Evolutionary conservation across 92 coral and sea anemone species (phyloP).

Genomic region (Epizoanthus rinbou): DNA sequence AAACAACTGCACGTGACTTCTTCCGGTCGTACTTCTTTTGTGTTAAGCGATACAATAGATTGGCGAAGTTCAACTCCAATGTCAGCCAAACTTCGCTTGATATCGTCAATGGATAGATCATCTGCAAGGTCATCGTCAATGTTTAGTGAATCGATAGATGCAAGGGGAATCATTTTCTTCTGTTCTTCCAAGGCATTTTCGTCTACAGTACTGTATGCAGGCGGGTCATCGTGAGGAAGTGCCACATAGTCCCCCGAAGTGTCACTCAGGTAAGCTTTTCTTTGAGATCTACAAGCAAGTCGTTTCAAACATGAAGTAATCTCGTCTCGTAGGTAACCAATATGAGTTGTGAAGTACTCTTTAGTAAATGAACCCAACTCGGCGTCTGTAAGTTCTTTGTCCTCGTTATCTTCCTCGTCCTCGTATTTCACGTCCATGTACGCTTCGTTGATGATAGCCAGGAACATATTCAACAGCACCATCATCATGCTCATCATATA

Average conservation of each 20-base stretch:
- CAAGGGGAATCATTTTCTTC: slow-evolving; percentile 35
- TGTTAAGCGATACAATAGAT: slow-evolving; percentile 40
- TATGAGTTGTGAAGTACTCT: slow-evolving; percentile 45
- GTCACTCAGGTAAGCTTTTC: slow-evolving; percentile 21
- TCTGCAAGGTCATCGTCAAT: slow-evolving; percentile 34
- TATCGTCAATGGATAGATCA: slow-evolving; percentile 42
- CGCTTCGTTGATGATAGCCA: slow-evolving; percentile 73
- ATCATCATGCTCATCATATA: slow-evolving; percentile 65
- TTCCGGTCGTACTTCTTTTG: neutral
- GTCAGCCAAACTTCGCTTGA: slow-evolving; percentile 53
- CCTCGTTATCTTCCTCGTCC: slow-evolving; percentile 20
- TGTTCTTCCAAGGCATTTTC: slow-evolving; percentile 10
- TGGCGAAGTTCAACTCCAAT: slow-evolving; percentile 60
- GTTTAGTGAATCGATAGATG: slow-evolving; percentile 51
- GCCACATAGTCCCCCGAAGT: slow-evolving; percentile 40
- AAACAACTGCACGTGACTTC: neutral
- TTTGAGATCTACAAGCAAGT: slow-evolving; percentile 30
- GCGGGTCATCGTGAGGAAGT: slow-evolving; percentile 44
- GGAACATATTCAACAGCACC: slow-evolving; percentile 67
- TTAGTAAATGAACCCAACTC: slow-evolving; percentile 71
- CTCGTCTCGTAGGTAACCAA: slow-evolving; percentile 51
- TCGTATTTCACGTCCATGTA: slow-evolving; percentile 52
- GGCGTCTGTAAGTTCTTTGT: slow-evolving; percentile 55
- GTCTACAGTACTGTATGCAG: slow-evolving; percentile 4
- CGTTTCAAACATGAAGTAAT: slow-evolving; percentile 43